These are phyloP conservation scores for Lycorma delicatula DNA, from an alignment of 1,140 invertebrate species.

Conservation along the genomic window DNA sequence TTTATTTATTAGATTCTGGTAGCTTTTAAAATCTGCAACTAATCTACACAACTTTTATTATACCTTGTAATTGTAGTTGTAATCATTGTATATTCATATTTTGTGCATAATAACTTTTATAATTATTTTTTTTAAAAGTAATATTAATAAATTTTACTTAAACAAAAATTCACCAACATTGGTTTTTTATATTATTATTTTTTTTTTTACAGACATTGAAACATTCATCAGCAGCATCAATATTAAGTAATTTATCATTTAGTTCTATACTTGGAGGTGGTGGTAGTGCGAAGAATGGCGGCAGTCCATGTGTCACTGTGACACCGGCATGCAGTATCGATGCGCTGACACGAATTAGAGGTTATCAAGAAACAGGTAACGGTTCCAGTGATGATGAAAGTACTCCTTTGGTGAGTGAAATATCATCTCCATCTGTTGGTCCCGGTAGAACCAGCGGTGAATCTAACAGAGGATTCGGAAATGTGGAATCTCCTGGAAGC, in stretches of 20 bases:
- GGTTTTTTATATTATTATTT: neutral
- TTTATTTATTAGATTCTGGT: too few relatives aligned
- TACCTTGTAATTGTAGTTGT: too few relatives aligned
- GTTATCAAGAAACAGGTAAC: neutral
- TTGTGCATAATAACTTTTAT: too few relatives aligned
- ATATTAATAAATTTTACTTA: too few relatives aligned
- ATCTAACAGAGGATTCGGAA: conserved; percentile 12
- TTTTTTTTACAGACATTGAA: neutral
- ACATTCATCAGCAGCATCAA: neutral
- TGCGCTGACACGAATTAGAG: neutral
- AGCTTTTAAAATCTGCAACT: too few relatives aligned
- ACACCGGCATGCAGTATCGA: conserved; percentile 17
- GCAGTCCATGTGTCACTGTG: conserved; percentile 14
- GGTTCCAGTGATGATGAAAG: conserved; percentile 49
- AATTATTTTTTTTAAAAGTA: too few relatives aligned
- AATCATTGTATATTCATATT: too few relatives aligned
- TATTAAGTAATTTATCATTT: neutral
- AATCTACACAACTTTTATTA: too few relatives aligned
- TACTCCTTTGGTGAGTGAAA: conserved; percentile 47
- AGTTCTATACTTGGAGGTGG: neutral
- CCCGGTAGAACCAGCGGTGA: neutral
- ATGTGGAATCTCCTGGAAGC: conserved; percentile 7
- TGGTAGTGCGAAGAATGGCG: neutral
- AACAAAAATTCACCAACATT: too few relatives aligned
- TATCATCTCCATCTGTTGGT: conserved; percentile 32